A percentile compares a stretch with the other conserved stretches of the same genome.
phyloP scores from a whole-genome alignment of 2,797 vertebrate genomes.

The Melanotaenia nigrans region DNA sequence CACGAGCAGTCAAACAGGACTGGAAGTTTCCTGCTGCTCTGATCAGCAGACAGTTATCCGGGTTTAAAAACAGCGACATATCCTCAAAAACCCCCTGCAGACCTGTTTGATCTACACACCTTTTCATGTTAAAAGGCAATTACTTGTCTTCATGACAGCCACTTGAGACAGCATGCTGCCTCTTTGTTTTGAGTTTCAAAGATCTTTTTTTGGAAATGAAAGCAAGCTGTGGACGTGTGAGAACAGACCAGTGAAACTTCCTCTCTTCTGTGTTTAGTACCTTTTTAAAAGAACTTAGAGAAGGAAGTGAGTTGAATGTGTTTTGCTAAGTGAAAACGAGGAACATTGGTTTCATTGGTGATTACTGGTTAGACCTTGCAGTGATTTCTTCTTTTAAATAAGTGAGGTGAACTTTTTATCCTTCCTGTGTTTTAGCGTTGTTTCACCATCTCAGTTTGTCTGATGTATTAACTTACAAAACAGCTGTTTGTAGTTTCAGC shows the following conservation, averaged over 20 bases:
- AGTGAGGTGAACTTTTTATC: slow-evolving; percentile 33
- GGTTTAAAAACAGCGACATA: slow-evolving; percentile 31
- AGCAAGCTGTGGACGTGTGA: slow-evolving; percentile 26
- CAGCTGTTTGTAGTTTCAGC: slow-evolving; percentile 47
- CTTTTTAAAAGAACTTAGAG: background rate
- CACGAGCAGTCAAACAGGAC: slow-evolving; percentile 40
- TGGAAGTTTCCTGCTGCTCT: slow-evolving; percentile 32
- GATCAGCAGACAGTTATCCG: slow-evolving; percentile 34
- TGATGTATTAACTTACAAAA: slow-evolving; percentile 38
- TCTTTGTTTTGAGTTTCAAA: slow-evolving; percentile 47
- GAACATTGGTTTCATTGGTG: slow-evolving; percentile 1
- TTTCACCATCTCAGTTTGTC: background rate
- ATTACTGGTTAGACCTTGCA: slow-evolving; percentile 61
- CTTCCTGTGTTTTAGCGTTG: slow-evolving; percentile 27
- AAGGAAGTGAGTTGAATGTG: slow-evolving; percentile 11
- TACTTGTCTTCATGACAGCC: slow-evolving; percentile 8
- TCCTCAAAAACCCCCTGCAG: slow-evolving; percentile 39
- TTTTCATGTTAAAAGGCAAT: slow-evolving; percentile 47
- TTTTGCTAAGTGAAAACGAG: slow-evolving; percentile 26
- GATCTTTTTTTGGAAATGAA: slow-evolving; percentile 41
- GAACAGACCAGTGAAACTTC: slow-evolving; percentile 12
- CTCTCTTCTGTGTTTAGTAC: slow-evolving; percentile 18
- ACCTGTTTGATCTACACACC: slow-evolving; percentile 40
- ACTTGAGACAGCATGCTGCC: slow-evolving; percentile 27
- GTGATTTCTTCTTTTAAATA: slow-evolving; percentile 66